A percentile compares a stretch with the other conserved stretches of the same genome.
phyloP scores from a whole-genome alignment of 1,140 invertebrate species.

The Anoplophora glabripennis region DNA sequence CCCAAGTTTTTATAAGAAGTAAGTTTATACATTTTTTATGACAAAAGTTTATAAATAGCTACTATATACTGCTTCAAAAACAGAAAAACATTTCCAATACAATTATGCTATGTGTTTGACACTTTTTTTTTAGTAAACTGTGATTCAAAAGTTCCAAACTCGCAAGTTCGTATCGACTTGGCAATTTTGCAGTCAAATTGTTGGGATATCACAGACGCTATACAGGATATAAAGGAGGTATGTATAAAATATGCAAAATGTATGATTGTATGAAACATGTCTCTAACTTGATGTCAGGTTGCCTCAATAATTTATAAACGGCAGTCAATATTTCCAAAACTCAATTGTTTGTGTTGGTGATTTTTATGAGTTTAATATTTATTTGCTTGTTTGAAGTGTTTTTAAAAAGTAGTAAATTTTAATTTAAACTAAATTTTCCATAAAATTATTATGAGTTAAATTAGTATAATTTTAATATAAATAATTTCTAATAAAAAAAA shows the following conservation, averaged over 20 bases:
- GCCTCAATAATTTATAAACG: no score
- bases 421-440: no score
- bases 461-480: no score
- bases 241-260: slow-evolving; percentile 14
- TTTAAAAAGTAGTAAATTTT: no score
- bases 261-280: no score
- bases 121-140: slow-evolving; percentile 43
- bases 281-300: no score
- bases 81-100: slow-evolving; percentile 4
- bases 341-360: no score
- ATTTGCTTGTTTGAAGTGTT: no score
- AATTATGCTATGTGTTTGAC: slow-evolving; percentile 23
- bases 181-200: slow-evolving; percentile 41
- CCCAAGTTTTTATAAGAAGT: slow-evolving; percentile 49
- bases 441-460: no score
- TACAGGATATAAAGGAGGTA: slow-evolving; percentile 35
- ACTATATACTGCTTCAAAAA: background rate
- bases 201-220: slow-evolving; percentile 38
- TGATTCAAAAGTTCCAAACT: slow-evolving; percentile 29
- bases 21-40: slow-evolving; percentile 28
- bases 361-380: no score
- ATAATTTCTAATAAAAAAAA: no score
- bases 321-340: no score
- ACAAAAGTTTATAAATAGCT: slow-evolving; percentile 12
- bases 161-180: slow-evolving; percentile 37